A percentile compares a stretch with the other conserved stretches of the same genome.
Conservation (phyloP, 2,888 invertebrate genomes). For the Tineola bisselliella region DNA sequence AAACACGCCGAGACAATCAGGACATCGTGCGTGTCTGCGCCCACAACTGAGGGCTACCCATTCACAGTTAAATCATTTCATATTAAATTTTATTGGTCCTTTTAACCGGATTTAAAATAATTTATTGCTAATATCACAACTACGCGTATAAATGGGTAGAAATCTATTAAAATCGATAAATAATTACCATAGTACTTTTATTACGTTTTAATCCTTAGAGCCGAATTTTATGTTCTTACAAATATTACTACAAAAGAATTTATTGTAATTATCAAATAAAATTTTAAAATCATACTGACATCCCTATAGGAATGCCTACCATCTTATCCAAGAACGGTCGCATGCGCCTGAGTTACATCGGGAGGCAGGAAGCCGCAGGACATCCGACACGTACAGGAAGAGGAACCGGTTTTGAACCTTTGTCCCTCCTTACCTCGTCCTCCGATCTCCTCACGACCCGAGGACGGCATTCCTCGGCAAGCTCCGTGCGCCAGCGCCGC, state of each 20-base stretch:
- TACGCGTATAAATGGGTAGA: too few relatives aligned
- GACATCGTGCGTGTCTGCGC: slow-evolving; percentile 61
- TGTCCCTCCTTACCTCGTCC: slow-evolving; percentile 49
- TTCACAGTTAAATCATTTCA: too few relatives aligned
- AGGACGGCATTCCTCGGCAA: slow-evolving; percentile 57
- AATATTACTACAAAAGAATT: too few relatives aligned
- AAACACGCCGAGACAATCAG: slow-evolving; percentile 59
- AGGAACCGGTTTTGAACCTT: slow-evolving; percentile 63
- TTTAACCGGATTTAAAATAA: background rate
- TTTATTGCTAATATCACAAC: too few relatives aligned
- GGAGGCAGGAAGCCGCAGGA: slow-evolving; percentile 67
- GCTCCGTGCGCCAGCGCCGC: slow-evolving; percentile 32
- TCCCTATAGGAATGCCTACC: background rate
- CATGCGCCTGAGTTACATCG: slow-evolving; percentile 19
- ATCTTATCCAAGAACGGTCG: slow-evolving; percentile 8
- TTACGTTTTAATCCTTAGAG: background rate
- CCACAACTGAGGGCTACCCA: background rate
- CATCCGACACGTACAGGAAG: slow-evolving; percentile 70
- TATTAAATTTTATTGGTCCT: background rate
- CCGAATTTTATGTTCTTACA: background rate
- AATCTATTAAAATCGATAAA: too few relatives aligned
- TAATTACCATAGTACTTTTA: too few relatives aligned
- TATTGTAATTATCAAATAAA: too few relatives aligned
- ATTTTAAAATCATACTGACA: background rate
- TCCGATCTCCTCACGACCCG: slow-evolving; percentile 30